Evolutionary conservation across 2,888 invertebrate genomes (phyloP).

Genomic region (Apodemia duryi): DNA sequence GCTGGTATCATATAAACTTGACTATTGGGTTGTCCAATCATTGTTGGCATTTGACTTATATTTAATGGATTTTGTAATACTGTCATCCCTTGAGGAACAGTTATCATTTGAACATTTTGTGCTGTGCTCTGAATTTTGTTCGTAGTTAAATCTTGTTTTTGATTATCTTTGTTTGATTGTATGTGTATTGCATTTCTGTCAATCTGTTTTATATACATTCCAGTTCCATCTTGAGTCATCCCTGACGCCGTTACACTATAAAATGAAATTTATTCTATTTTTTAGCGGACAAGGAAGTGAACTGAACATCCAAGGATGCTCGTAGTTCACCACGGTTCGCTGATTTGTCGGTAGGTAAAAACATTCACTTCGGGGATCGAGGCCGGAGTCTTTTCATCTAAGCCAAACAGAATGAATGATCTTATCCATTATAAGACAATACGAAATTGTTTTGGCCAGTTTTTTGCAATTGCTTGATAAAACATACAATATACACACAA

Average conservation of each 20-base stretch:
- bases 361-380: too few relatives aligned
- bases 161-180: constrained; percentile 59
- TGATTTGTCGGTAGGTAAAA: too few relatives aligned
- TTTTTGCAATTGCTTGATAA: neutral
- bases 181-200: constrained; percentile 68
- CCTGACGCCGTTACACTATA: constrained; percentile 59
- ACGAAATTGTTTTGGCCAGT: neutral
- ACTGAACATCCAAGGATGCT: neutral
- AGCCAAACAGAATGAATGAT: too few relatives aligned
- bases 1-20: constrained; percentile 74
- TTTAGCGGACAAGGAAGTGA: too few relatives aligned
- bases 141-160: constrained; percentile 56
- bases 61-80: constrained; percentile 67
- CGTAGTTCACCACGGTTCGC: too few relatives aligned
- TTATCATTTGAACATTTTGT: constrained; percentile 73
- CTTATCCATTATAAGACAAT: too few relatives aligned
- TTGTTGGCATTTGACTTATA: constrained; percentile 60
- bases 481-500: neutral
- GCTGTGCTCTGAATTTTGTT: constrained; percentile 58
- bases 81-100: constrained; percentile 70
- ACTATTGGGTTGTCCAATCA: constrained; percentile 63
- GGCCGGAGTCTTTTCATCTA: too few relatives aligned
- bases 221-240: constrained; percentile 55
- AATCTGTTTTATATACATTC: constrained; percentile 71
- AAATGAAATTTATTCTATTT: neutral